Evolutionary conservation across 2,113 vertebrate genomes (phyloP), one percentile per base, ranked within the genome.

Genomic region (Anthoscopus minutus): DNA sequence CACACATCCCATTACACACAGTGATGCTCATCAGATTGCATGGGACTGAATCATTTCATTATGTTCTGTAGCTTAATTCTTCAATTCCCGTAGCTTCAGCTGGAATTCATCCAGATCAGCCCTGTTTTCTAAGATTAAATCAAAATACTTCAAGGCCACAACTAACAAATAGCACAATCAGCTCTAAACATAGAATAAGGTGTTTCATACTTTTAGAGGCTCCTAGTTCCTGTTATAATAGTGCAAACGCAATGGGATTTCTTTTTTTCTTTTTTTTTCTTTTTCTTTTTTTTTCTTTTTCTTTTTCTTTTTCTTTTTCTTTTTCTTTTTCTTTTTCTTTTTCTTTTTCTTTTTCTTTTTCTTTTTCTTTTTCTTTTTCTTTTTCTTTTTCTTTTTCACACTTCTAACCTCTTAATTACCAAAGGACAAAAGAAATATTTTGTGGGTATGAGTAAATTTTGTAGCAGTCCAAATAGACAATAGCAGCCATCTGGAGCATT

Each of bases 91-190:
- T 87, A 92, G 89, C 91, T 97, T 97, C 93, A 95, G 64, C 58
- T 96, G 96, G 89, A 97, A 94, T 74, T 84, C 88, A 79, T 93
- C 94, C 95, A 97, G 94, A 95, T 48, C 81, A 94, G 81, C 69
- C 93, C 85, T 79, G 82, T 94, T 97, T 95, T 88, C 93, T 88
- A 93, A 92, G 65, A 86, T 28, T 70, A 95, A 97, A 96, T 95
- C 89, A 88, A 96, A 96, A 96, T 96, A 95, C 89, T 94, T 94
- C 92, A 96, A 97, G 96, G 85, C 81, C 85, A 87, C 69, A 71
- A 64, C 79, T 54, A 96, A 80, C 53, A 69, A 89, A 78, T 47
- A 94, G 84, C 72, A 91, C 64, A 94, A 89, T 90, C 88, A 72
- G 45, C 71, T 92, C 53, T 91, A 92, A 97, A 93, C 45, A 74